Percentiles rank a stretch among this genome's conserved stretches.
Conservation (phyloP, 2,797 vertebrate species). For the Cossypha polioptera region DNA sequence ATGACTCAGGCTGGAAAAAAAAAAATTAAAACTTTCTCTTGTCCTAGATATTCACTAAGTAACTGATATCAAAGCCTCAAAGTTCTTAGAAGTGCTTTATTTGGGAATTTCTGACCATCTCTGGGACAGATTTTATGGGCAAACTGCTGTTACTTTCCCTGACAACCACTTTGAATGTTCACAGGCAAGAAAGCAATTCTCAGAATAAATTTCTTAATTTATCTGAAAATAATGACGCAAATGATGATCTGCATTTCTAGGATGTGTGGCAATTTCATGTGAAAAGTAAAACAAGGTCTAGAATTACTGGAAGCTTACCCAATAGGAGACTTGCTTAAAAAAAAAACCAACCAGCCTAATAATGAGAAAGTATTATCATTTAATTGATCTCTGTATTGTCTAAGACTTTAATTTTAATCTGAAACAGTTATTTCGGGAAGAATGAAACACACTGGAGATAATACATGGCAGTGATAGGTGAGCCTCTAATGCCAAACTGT, state of each 20-base stretch:
- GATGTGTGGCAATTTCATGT: neutral
- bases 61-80: neutral
- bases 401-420: conserved; percentile 1
- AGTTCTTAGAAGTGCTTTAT: neutral
- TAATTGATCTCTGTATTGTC: neutral
- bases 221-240: neutral
- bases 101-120: neutral
- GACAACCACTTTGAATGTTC: neutral
- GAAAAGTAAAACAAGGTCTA: neutral
- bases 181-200: neutral
- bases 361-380: neutral
- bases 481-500: neutral
- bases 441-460: neutral
- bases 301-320: neutral
- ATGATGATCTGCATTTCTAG: neutral
- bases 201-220: neutral
- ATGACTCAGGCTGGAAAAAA: neutral
- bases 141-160: neutral
- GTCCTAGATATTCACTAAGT: neutral
- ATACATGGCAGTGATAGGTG: neutral
- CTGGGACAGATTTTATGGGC: neutral
- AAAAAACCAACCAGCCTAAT: neutral
- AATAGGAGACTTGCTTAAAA: neutral
- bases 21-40: neutral
- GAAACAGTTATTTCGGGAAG: neutral